phyloP scores from a whole-genome alignment of 2,888 invertebrate species.

The Schrankia costaestrigalis region DNA sequence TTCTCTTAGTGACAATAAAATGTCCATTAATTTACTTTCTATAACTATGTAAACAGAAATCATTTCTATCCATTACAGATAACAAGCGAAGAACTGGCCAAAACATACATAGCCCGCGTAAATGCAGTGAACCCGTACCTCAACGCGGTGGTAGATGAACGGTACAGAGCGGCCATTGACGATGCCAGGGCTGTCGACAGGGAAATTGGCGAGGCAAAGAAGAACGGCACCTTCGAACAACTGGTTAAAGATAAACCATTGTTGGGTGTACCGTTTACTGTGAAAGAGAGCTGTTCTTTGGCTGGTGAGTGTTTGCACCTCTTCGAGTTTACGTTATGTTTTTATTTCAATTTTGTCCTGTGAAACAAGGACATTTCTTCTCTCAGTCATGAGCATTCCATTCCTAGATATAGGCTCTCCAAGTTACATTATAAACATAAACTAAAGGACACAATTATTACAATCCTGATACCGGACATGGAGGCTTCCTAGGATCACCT shows the following conservation, averaged over 20 bases:
- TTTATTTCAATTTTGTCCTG: not conserved
- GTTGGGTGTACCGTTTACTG: conserved; percentile 90
- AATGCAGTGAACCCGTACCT: conserved; percentile 83
- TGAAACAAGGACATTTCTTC: too few species aligned
- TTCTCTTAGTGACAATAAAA: too few species aligned
- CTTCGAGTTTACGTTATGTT: too few species aligned
- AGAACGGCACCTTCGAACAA: conserved; percentile 50
- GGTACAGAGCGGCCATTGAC: conserved; percentile 82
- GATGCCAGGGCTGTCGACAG: conserved; percentile 83
- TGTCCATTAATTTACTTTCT: too few species aligned
- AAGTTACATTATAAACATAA: too few species aligned
- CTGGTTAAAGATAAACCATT: conserved; percentile 82
- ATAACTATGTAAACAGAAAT: too few species aligned
- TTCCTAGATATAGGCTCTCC: too few species aligned
- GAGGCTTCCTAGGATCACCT: too few species aligned
- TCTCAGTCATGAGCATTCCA: too few species aligned
- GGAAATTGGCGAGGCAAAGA: conserved; percentile 41
- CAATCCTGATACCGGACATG: too few species aligned
- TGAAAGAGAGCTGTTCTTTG: conserved; percentile 89
- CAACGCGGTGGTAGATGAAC: conserved; percentile 85
- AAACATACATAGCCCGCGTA: conserved; percentile 83
- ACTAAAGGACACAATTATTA: too few species aligned
- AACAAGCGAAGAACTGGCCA: conserved; percentile 80
- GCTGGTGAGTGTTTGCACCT: conserved; percentile 81
- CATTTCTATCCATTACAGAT: conserved; percentile 65